Evolutionary conservation across 2,113 vertebrate species (phyloP).

Genomic region (Seriola aureovittata): DNA sequence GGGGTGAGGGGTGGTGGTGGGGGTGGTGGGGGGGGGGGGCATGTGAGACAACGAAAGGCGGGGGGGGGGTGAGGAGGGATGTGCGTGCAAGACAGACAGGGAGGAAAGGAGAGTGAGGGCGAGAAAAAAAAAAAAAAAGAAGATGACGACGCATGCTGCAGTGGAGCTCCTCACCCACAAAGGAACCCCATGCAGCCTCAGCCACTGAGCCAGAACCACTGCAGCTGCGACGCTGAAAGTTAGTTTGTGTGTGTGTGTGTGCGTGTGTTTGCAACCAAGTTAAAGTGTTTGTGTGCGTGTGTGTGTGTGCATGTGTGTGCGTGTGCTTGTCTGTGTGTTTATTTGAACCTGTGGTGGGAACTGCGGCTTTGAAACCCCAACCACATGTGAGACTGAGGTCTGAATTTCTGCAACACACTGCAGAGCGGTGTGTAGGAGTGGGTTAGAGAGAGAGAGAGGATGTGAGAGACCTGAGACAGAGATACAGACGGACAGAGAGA

Average conservation of each 20-base stretch:
- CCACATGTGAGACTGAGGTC: slow-evolving; percentile 55
- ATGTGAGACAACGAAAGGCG: slow-evolving; percentile 1
- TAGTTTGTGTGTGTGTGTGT: slow-evolving; percentile 12
- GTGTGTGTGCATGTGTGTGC: slow-evolving; percentile 8
- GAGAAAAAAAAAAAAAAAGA: not conserved
- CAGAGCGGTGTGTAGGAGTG: slow-evolving; percentile 51
- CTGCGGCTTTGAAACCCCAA: slow-evolving; percentile 61
- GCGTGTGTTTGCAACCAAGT: slow-evolving; percentile 14
- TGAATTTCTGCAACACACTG: slow-evolving; percentile 57
- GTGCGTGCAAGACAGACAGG: slow-evolving; percentile 14
- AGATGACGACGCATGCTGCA: slow-evolving; percentile 50
- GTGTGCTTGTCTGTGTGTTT: slow-evolving; percentile 21
- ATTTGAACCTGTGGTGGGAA: slow-evolving; percentile 52
- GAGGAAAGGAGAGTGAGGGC: not conserved
- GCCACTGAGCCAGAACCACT: slow-evolving; percentile 62
- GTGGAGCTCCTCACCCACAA: slow-evolving; percentile 64
- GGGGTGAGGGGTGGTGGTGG: not conserved
- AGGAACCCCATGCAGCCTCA: slow-evolving; percentile 64
- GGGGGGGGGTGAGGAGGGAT: not conserved
- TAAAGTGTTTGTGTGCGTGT: slow-evolving; percentile 7
- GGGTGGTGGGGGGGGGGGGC: slow-evolving; percentile 6
- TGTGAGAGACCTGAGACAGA: slow-evolving; percentile 14
- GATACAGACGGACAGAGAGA: not conserved
- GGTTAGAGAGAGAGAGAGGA: slow-evolving; percentile 31
- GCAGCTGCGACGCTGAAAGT: slow-evolving; percentile 58